Conservation (phyloP, 2,888 invertebrate species). For the Panzeria rudis region DNA sequence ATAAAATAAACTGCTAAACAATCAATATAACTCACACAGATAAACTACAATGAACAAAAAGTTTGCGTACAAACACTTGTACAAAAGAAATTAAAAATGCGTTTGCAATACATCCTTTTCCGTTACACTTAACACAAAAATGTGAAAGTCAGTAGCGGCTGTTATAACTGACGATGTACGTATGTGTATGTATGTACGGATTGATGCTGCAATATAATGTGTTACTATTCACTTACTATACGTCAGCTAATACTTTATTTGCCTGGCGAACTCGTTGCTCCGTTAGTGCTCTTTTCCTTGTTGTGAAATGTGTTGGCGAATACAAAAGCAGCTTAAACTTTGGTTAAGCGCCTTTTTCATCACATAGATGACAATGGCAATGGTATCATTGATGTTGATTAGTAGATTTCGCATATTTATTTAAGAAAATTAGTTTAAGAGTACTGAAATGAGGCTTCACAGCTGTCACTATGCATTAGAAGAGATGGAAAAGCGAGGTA, state of each 20-base stretch:
- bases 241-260: constrained; percentile 27
- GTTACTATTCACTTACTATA: not conserved
- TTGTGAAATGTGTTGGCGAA: constrained; percentile 38
- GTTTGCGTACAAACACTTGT: constrained; percentile 20
- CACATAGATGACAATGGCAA: not conserved
- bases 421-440: not conserved
- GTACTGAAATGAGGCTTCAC: not conserved
- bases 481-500: not conserved
- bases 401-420: not conserved
- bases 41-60: not conserved
- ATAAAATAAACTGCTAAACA: constrained; percentile 26
- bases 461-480: not conserved
- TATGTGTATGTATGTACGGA: no score
- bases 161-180: constrained; percentile 22
- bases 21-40: constrained; percentile 8
- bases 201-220: constrained; percentile 4
- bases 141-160: constrained; percentile 50
- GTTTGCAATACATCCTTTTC: constrained; percentile 59
- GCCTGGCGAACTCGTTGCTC: constrained; percentile 33
- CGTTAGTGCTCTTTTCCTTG: constrained; percentile 59
- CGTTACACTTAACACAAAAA: constrained; percentile 60
- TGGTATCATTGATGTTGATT: constrained; percentile 4
- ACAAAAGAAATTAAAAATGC: constrained; percentile 53
- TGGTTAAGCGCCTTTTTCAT: constrained; percentile 12
- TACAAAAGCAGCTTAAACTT: constrained; percentile 9